Evolutionary conservation across 2,113 vertebrate species (phyloP).

Genomic region (Amphilophus citrinellus): DNA sequence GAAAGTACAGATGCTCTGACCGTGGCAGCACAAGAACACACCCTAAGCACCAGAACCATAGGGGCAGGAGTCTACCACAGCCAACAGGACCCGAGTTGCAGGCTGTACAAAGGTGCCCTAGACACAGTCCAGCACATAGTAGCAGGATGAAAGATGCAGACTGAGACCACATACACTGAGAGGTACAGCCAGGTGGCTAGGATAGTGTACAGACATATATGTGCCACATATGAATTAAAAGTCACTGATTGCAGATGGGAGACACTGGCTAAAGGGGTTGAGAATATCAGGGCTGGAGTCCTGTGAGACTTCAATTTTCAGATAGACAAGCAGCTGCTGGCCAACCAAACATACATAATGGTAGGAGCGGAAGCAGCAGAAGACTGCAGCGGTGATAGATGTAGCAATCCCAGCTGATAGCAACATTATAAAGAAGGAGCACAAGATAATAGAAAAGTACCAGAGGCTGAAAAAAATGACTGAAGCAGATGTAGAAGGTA

Average conservation of each 20-base stretch:
- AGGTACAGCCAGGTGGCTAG: neutral
- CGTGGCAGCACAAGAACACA: neutral
- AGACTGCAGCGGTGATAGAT: neutral
- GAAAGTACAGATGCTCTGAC: neutral
- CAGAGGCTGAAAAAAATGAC: neutral
- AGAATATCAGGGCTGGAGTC: neutral
- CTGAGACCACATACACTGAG: neutral
- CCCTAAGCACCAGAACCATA: neutral
- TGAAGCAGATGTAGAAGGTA: neutral
- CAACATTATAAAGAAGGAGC: neutral
- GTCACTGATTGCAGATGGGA: neutral
- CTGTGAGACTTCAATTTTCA: neutral
- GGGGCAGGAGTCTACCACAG: neutral
- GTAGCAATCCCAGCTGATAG: neutral
- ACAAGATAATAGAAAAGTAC: neutral
- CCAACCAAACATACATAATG: neutral
- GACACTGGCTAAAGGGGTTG: neutral
- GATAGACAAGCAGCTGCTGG: neutral
- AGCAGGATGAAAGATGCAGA: neutral
- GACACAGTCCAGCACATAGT: neutral
- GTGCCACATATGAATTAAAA: neutral
- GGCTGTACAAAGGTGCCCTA: neutral
- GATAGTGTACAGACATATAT: neutral
- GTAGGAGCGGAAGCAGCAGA: neutral
- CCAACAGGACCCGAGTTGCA: neutral